These are phyloP conservation scores for Phrixothrix hirtus DNA, from an alignment of 2,888 invertebrate species.

Conservation along the genomic window DNA sequence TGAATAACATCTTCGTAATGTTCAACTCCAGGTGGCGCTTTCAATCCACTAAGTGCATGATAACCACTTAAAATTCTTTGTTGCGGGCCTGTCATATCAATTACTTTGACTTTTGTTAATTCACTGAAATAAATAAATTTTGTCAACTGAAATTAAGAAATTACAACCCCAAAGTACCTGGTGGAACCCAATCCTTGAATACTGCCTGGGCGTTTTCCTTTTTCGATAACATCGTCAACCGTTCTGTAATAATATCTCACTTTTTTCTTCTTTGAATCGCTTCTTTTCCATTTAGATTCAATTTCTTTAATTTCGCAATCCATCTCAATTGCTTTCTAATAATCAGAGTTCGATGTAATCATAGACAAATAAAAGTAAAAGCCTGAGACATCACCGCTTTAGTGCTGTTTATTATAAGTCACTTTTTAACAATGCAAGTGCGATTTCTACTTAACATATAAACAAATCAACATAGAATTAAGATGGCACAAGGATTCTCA, in stretches of 20 bases:
- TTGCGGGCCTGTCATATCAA: conserved; percentile 98
- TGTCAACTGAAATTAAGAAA: conserved; percentile 46
- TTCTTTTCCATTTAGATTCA: conserved; percentile 75
- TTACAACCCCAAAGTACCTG: conserved; percentile 39
- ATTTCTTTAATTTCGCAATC: conserved; percentile 60
- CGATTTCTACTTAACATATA: too few relatives aligned
- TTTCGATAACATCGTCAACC: conserved; percentile 87
- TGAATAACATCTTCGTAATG: conserved; percentile 68
- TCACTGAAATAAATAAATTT: conserved; percentile 55
- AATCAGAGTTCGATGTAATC: too few relatives aligned
- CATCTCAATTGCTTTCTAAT: conserved; percentile 8
- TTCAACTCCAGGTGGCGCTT: conserved; percentile 61
- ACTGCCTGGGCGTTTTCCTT: conserved; percentile 69
- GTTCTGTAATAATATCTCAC: conserved; percentile 81
- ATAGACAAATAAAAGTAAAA: too few relatives aligned
- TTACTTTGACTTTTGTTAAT: conserved; percentile 90
- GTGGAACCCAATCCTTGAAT: conserved; percentile 48
- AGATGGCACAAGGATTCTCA: too few relatives aligned
- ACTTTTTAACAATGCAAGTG: too few relatives aligned
- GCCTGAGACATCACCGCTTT: too few relatives aligned
- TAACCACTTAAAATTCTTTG: conserved; percentile 90
- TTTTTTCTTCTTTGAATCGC: conserved; percentile 65
- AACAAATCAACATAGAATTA: too few relatives aligned
- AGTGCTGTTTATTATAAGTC: too few relatives aligned
- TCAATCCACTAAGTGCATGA: conserved; percentile 80